Conservation (phyloP, 35 echinoderm and acorn worm genomes). For the Hemicentrotus pulcherrimus region DNA sequence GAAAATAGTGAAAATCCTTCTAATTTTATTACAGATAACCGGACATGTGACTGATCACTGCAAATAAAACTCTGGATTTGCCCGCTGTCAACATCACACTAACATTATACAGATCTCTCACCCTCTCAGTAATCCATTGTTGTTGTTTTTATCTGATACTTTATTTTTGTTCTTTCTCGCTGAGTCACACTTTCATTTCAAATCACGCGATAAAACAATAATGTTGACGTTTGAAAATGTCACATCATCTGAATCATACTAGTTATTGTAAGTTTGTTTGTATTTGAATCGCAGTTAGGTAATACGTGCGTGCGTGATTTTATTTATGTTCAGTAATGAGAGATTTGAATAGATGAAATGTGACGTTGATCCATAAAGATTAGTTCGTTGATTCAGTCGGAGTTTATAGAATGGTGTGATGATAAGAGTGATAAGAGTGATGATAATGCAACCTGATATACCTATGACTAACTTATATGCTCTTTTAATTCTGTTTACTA, state of each 20-base stretch:
- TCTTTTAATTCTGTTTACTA: too few relatives aligned
- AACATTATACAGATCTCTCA: neutral
- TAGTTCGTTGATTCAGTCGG: neutral
- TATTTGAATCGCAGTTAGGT: neutral
- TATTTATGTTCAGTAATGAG: neutral
- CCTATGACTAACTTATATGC: too few relatives aligned
- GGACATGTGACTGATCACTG: neutral
- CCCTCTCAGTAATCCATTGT: neutral
- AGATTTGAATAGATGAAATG: neutral
- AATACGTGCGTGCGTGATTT: neutral
- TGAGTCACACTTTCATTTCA: neutral
- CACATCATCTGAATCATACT: neutral
- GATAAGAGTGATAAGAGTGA: neutral
- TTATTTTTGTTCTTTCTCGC: neutral
- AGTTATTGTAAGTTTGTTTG: neutral
- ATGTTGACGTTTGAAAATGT: neutral
- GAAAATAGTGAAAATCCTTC: too few relatives aligned
- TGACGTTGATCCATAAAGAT: neutral
- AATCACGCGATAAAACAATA: neutral
- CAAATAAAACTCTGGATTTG: too few relatives aligned
- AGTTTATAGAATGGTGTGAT: neutral
- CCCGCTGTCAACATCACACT: neutral
- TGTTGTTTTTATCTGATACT: neutral
- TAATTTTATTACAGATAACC: neutral
- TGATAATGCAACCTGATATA: neutral